A percentile compares a stretch with the other conserved stretches of the same genome.
Conservation (phyloP, 2,113 vertebrate genomes). For the Rhinogobius similis region DNA sequence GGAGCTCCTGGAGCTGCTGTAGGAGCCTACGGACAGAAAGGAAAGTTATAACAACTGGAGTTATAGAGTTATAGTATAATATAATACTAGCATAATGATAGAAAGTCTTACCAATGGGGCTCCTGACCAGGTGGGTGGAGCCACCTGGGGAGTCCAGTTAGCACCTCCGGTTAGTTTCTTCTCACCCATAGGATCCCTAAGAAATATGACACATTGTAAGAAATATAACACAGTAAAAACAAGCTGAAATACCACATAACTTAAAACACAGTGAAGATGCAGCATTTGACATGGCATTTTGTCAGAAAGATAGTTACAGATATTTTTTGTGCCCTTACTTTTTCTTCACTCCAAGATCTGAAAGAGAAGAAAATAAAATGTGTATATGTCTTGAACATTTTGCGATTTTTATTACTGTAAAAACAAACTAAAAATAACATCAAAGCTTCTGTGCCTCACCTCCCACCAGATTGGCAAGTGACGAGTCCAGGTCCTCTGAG, state of each 20-base stretch:
- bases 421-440: slow-evolving; percentile 10
- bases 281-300: not conserved
- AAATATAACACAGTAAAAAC: not conserved
- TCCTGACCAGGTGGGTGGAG: slow-evolving; percentile 90
- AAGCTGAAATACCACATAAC: not conserved
- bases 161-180: slow-evolving; percentile 95
- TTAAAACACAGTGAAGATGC: not conserved
- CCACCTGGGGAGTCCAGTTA: slow-evolving; percentile 96
- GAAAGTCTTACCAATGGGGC: slow-evolving; percentile 82
- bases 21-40: slow-evolving; percentile 45
- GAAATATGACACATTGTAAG: slow-evolving; percentile 18
- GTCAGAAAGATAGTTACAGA: too few relatives aligned
- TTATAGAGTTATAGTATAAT: too few relatives aligned
- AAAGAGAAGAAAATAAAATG: slow-evolving; percentile 29
- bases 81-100: not conserved
- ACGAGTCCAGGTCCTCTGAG: slow-evolving; percentile 92
- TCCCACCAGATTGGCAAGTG: slow-evolving; percentile 95
- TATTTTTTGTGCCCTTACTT: slow-evolving; percentile 86
- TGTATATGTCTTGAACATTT: not conserved
- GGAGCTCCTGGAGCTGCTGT: slow-evolving; percentile 68
- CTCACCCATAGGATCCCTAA: slow-evolving; percentile 87
- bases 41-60: not conserved
- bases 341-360: slow-evolving; percentile 95
- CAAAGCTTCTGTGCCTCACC: slow-evolving; percentile 77
- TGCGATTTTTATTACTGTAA: not conserved